Evolutionary conservation across 1,140 invertebrate genomes (phyloP).

Genomic region (Dreissena polymorpha): DNA sequence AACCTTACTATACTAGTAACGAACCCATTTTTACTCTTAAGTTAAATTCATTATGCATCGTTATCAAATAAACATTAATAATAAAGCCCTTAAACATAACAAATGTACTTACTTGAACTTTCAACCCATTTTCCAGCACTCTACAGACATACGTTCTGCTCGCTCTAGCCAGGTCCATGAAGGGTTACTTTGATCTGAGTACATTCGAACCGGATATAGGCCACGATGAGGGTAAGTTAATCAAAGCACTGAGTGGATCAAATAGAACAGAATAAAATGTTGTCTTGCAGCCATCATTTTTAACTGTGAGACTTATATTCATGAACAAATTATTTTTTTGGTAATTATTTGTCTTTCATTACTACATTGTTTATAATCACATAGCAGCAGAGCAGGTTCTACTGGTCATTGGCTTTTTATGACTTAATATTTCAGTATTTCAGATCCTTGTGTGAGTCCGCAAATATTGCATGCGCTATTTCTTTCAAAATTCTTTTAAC

Average conservation of each 20-base stretch:
- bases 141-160: conserved; percentile 49
- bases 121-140: conserved; percentile 29
- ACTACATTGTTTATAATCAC: too few relatives aligned
- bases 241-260: not conserved
- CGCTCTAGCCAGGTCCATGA: conserved; percentile 35
- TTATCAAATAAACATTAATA: not conserved
- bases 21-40: not conserved
- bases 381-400: too few relatives aligned
- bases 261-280: not conserved
- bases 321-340: too few relatives aligned
- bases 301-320: not conserved
- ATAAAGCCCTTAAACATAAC: not conserved
- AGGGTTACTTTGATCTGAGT: conserved; percentile 41
- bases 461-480: too few relatives aligned
- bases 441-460: too few relatives aligned
- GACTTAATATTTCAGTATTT: too few relatives aligned
- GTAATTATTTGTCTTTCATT: too few relatives aligned
- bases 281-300: not conserved
- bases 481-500: too few relatives aligned
- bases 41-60: not conserved
- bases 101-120: not conserved
- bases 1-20: not conserved
- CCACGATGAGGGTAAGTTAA: conserved; percentile 31
- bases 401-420: too few relatives aligned
- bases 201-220: conserved; percentile 52